Conservation (phyloP, 2,888 invertebrate genomes). For the Phortica magna region DNA sequence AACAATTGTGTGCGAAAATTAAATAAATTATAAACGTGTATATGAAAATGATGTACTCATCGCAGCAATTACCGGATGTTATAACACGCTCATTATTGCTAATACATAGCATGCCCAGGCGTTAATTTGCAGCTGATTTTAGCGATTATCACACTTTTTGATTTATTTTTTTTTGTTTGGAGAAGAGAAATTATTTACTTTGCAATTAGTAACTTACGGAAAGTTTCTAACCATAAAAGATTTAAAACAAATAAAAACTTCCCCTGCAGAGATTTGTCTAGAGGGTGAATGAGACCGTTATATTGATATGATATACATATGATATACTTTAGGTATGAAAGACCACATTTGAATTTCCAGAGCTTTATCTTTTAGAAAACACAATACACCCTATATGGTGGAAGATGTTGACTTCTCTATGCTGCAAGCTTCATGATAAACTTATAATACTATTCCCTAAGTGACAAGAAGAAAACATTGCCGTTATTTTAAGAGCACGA, state of each 20-base stretch:
- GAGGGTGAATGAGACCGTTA: too few species aligned
- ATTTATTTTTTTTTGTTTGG: constrained; percentile 49
- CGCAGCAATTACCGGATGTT: constrained; percentile 18
- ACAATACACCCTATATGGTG: too few species aligned
- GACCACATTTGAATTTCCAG: too few species aligned
- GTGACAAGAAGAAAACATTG: too few species aligned
- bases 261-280: neutral
- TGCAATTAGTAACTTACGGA: constrained; percentile 57
- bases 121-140: constrained; percentile 47
- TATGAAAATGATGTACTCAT: neutral
- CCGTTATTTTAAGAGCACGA: too few species aligned
- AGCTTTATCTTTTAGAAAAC: too few species aligned
- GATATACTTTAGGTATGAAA: too few species aligned
- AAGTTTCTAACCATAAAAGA: neutral
- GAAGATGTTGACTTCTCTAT: too few species aligned
- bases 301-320: too few species aligned
- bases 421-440: too few species aligned
- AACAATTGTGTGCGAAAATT: constrained; percentile 13
- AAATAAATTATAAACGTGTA: neutral
- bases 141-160: constrained; percentile 22
- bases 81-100: neutral
- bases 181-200: constrained; percentile 64
- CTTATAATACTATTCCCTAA: too few species aligned
- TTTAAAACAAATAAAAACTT: neutral
- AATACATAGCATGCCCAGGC: constrained; percentile 7